Conservation (phyloP, 1,140 invertebrate species). For the Papilio polyxenes region DNA sequence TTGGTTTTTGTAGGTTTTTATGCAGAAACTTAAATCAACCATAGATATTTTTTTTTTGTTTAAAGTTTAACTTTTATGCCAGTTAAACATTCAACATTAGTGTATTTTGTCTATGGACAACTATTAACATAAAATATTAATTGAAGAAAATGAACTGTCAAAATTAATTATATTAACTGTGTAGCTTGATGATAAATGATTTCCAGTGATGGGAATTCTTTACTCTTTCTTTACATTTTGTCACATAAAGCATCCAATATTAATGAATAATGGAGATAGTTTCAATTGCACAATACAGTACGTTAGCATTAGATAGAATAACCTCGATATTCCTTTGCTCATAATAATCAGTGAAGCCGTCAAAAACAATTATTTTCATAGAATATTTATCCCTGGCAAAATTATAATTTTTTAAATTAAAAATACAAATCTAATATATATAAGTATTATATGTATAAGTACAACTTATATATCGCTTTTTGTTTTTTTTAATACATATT, state of each 20-base stretch:
- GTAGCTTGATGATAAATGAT: neutral
- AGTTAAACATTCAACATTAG: neutral
- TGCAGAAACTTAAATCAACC: neutral
- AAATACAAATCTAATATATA: slow-evolving; percentile 11
- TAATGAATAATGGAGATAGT: slow-evolving; percentile 2
- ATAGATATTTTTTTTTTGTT: neutral
- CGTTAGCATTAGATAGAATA: slow-evolving; percentile 12
- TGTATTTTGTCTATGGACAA: slow-evolving; percentile 1
- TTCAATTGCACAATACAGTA: slow-evolving; percentile 34
- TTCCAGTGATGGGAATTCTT: neutral
- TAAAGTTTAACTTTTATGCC: neutral
- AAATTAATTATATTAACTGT: neutral
- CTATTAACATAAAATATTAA: neutral
- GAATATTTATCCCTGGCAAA: slow-evolving; percentile 2
- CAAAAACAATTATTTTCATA: slow-evolving; percentile 21
- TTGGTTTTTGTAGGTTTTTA: neutral
- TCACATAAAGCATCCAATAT: neutral
- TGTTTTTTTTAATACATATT: neutral
- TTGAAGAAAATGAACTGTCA: neutral
- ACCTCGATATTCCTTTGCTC: no score
- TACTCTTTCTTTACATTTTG: no score
- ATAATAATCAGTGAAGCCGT: no score
- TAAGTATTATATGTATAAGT: slow-evolving; percentile 32
- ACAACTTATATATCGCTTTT: slow-evolving; percentile 36
- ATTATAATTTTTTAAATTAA: neutral